These are phyloP conservation scores for Hyla sarda DNA, from an alignment of 2,113 vertebrate genomes.

Conservation along the genomic window DNA sequence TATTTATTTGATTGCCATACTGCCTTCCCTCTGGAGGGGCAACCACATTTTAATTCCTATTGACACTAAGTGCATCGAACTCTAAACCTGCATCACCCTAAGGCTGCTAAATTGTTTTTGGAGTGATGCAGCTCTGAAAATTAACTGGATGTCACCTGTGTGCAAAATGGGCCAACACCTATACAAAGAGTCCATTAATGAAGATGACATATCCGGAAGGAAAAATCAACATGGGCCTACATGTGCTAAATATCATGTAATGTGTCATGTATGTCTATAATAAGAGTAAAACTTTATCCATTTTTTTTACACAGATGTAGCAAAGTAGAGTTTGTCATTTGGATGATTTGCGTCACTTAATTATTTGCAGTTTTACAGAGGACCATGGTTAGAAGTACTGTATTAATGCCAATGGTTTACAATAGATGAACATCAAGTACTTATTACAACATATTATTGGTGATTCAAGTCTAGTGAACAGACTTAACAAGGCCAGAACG, in stretches of 20 bases:
- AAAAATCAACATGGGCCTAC: not conserved
- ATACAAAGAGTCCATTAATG: not conserved
- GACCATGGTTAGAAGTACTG: too few species aligned
- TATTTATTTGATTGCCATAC: not conserved
- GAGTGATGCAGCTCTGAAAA: not conserved
- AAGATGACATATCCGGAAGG: not conserved
- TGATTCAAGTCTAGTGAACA: too few species aligned
- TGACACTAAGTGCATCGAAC: not conserved
- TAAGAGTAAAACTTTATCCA: too few species aligned
- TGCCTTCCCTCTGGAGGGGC: not conserved
- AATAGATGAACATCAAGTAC: too few species aligned
- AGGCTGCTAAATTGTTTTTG: not conserved
- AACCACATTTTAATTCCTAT: not conserved
- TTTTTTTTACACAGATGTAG: too few species aligned
- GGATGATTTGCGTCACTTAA: too few species aligned
- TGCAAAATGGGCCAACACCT: not conserved
- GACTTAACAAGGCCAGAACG: too few species aligned
- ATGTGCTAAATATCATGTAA: not conserved
- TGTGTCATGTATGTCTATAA: not conserved
- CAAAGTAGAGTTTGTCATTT: too few species aligned
- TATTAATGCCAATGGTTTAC: too few species aligned
- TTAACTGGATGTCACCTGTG: conserved; percentile 1
- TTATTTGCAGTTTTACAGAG: too few species aligned
- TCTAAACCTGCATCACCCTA: not conserved
- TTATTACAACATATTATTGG: too few species aligned